These are phyloP conservation scores for Brachionus koreanus DNA, from an alignment of 1,140 invertebrate genomes.

Conservation along the genomic window DNA sequence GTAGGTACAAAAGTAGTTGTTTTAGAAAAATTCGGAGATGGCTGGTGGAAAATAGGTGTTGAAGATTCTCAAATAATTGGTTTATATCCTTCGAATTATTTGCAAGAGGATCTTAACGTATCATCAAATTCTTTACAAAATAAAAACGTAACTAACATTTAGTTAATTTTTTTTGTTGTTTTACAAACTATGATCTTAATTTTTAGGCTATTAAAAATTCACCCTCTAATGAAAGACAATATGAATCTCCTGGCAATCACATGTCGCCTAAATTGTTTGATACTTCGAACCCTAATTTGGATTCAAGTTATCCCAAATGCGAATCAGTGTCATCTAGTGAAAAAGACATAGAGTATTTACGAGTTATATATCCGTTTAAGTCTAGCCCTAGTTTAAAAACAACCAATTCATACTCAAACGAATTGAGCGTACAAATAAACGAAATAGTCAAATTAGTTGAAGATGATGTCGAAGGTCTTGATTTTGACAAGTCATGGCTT, in stretches of 20 bases:
- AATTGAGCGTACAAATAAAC: neutral
- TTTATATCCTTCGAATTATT: slow-evolving; percentile 6
- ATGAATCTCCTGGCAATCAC: neutral
- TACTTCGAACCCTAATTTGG: slow-evolving; percentile 11
- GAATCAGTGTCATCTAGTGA: slow-evolving; percentile 12
- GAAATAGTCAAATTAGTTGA: slow-evolving; percentile 26
- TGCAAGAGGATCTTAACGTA: neutral
- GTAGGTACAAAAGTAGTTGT: slow-evolving; percentile 71
- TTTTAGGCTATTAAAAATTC: slow-evolving; percentile 7
- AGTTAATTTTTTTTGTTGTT: slow-evolving; percentile 8
- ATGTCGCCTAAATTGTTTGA: neutral
- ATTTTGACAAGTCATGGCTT: slow-evolving; percentile 15
- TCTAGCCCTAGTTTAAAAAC: neutral
- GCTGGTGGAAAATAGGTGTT: slow-evolving; percentile 78
- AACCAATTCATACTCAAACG: slow-evolving; percentile 20
- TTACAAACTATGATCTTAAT: neutral
- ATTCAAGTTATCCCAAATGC: slow-evolving; percentile 31
- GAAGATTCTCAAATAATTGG: neutral
- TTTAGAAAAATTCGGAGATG: slow-evolving; percentile 95
- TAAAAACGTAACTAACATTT: slow-evolving; percentile 3
- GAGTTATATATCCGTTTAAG: neutral
- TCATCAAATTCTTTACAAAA: slow-evolving; percentile 19
- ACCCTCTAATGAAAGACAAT: neutral
- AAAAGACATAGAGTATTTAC: slow-evolving; percentile 27
- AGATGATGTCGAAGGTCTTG: neutral